A percentile compares a stretch with the other conserved stretches of the same genome.
phyloP scores from a whole-genome alignment of 2,888 invertebrate genomes.

The Spilosoma lubricipeda region DNA sequence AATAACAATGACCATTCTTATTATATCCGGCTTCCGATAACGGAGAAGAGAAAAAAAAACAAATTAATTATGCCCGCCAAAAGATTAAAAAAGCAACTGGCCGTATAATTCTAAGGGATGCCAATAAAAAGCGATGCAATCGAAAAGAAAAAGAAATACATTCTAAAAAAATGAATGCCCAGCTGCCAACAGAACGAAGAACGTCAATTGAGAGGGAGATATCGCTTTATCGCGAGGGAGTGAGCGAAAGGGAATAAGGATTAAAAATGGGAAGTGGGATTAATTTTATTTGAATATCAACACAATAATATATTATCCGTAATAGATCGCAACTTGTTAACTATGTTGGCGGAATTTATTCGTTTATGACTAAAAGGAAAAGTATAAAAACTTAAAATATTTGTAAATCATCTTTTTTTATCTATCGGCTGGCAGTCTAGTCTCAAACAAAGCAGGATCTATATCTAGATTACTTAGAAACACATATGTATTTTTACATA shows the following conservation, averaged over 20 bases:
- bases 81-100: constrained; percentile 81
- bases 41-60: constrained; percentile 29
- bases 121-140: constrained; percentile 73
- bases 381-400: no score
- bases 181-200: constrained; percentile 81
- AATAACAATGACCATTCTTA: constrained; percentile 37
- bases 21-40: constrained; percentile 52
- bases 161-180: constrained; percentile 75
- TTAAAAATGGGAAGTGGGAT: constrained; percentile 74
- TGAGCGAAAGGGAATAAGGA: constrained; percentile 69
- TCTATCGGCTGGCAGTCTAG: no score
- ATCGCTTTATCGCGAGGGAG: constrained; percentile 48
- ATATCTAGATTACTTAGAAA: no score
- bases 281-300: constrained; percentile 80
- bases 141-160: constrained; percentile 60
- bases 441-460: no score
- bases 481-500: no score
- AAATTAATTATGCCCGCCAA: constrained; percentile 51
- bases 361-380: not conserved
- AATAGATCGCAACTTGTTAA: constrained; percentile 72
- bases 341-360: constrained; percentile 61
- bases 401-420: no score
- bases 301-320: constrained; percentile 69
- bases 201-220: constrained; percentile 65
- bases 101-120: constrained; percentile 78